Evolutionary conservation across 2,888 invertebrate species (phyloP).

Genomic region (Conus canariensis): DNA sequence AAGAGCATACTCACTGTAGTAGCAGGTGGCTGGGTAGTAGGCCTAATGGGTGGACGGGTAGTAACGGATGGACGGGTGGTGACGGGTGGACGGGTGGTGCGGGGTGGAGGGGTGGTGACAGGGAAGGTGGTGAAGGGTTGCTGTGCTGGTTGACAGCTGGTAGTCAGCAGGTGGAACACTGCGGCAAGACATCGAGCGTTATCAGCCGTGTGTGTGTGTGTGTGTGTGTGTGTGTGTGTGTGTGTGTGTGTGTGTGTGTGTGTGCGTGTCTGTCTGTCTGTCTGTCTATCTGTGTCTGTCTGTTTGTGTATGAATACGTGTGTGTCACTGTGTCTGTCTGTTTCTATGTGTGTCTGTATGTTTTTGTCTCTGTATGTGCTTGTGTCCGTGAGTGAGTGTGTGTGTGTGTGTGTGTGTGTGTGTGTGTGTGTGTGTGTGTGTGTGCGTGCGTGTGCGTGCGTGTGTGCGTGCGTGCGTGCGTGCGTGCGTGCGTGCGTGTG

Average conservation of each 20-base stretch:
- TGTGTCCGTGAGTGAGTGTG: not conserved
- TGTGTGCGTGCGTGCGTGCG: not conserved
- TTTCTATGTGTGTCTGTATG: not conserved
- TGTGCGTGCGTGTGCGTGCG: no score
- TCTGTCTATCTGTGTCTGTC: not conserved
- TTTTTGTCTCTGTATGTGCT: not conserved
- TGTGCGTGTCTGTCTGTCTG: no score
- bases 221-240: not conserved
- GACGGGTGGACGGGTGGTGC: not conserved
- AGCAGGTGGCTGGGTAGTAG: not conserved
- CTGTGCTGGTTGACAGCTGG: conserved; percentile 51
- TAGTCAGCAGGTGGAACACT: conserved; percentile 53
- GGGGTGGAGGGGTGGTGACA: conserved; percentile 1
- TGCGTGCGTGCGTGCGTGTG: not conserved
- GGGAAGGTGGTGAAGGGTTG: conserved; percentile 35
- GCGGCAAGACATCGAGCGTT: not conserved
- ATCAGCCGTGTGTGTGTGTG: no score
- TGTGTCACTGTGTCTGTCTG: not conserved
- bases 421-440: not conserved
- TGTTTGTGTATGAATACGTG: not conserved
- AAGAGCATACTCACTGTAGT: not conserved
- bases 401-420: not conserved
- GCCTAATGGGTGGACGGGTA: conserved; percentile 11
- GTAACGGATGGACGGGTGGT: conserved; percentile 7
- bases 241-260: no score